A percentile compares a stretch with the other conserved stretches of the same genome.
Evolutionary conservation across 2,113 vertebrate species (phyloP).

Genomic region (Nannospalax galili): DNA sequence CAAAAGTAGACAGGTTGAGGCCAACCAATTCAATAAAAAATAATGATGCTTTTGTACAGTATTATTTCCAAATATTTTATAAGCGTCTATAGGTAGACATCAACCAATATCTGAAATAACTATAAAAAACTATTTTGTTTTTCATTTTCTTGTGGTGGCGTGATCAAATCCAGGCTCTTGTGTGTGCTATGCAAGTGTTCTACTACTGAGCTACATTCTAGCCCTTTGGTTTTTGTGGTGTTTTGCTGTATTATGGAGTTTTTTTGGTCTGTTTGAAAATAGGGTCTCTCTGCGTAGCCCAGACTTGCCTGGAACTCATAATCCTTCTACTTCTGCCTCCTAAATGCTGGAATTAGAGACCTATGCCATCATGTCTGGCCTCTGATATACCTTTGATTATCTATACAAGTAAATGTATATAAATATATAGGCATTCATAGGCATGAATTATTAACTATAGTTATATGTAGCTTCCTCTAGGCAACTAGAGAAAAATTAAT

Average conservation of each 20-base stretch:
- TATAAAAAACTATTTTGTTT: not conserved
- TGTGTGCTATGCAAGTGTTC: not conserved
- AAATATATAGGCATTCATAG: not conserved
- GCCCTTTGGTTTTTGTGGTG: not conserved
- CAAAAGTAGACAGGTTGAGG: conserved; percentile 16
- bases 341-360: not conserved
- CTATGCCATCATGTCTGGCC: not conserved
- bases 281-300: not conserved
- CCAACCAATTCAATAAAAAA: not conserved
- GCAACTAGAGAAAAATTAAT: conserved; percentile 31
- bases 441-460: conserved; percentile 16
- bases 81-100: not conserved
- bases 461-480: conserved; percentile 21
- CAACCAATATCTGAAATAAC: not conserved
- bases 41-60: not conserved
- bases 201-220: not conserved
- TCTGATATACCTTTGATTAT: not conserved
- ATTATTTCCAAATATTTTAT: not conserved
- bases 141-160: not conserved
- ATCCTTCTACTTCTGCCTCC: not conserved
- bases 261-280: not conserved
- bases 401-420: not conserved
- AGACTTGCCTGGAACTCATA: not conserved
- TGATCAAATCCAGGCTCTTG: not conserved
- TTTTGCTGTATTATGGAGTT: not conserved